These are phyloP conservation scores for Drosophila flavopinicola DNA, from an alignment of 2,888 invertebrate genomes.

Conservation along the genomic window DNA sequence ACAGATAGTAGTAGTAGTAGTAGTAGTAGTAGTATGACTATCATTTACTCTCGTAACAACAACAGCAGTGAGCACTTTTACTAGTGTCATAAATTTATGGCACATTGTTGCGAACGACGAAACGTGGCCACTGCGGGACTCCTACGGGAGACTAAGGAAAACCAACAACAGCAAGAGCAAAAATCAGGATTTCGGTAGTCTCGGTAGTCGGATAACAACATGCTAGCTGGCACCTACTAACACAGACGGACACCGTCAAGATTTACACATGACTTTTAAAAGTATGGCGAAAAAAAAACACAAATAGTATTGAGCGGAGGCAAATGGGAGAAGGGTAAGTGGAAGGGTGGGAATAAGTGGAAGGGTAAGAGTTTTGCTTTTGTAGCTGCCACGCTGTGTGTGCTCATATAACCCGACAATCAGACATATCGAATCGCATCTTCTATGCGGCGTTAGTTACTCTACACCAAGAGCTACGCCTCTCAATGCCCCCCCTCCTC, in stretches of 20 bases:
- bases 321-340: too few species aligned
- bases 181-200: constrained; percentile 57
- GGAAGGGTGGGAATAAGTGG: neutral
- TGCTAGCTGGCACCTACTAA: constrained; percentile 74
- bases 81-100: constrained; percentile 80
- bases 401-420: constrained; percentile 32
- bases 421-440: constrained; percentile 56
- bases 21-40: constrained; percentile 53
- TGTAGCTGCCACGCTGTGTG: constrained; percentile 6
- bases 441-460: constrained; percentile 44
- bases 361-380: too few species aligned
- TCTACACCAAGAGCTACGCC: too few species aligned
- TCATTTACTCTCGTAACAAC: constrained; percentile 61
- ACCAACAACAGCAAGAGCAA: too few species aligned
- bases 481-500: neutral
- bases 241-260: constrained; percentile 33
- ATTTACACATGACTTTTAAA: constrained; percentile 51
- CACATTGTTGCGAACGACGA: constrained; percentile 63
- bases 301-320: neutral
- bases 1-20: too few species aligned
- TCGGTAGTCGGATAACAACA: constrained; percentile 51
- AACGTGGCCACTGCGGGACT: constrained; percentile 21
- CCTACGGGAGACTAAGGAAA: too few species aligned
- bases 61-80: constrained; percentile 65
- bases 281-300: constrained; percentile 13